Base-by-base conservation (phyloP, 1,140 invertebrate species). In the Dendrolimus punctatus region DNA sequence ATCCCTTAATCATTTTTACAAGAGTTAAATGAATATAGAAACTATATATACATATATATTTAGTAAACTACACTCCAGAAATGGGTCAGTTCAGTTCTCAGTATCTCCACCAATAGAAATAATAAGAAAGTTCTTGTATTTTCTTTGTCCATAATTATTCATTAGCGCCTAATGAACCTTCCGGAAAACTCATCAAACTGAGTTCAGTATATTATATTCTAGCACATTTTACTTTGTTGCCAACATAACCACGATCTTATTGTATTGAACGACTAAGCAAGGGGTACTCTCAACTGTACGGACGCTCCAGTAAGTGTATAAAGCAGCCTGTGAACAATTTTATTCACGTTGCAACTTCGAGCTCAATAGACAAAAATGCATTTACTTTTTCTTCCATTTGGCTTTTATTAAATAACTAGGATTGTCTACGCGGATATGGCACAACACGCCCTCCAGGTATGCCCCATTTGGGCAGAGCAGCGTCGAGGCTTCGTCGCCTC, bases 321-420 rank as follows among this genome's bases (percentile, higher is more conserved):
- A 44, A 8, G 48, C 43, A 58, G 42, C 54, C 48, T 58, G 53
- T 58, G 57, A 58, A 43, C 57, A 58, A 58, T 53, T 58, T 54
- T 54, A 54, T 58, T 50, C 52, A 50, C 48, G 37, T n/a, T 46
- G 42, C 48, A 51, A 56, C 43, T 51, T 42, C 55, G 37, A 8
- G 23, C 39, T 39, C 49, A 49, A 56, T 45, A 55, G 9, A 53
- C 50, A 53, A 2, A 23, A 23, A 23, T 23, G 23, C 3, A 23
- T 2, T 23, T 23, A 23, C 23, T 23, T 23, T 23, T 23, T 23
- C 23, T 23, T 23, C 23, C 23, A 23, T 23, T 23, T 23, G 23
- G 3, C n/a, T 23, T 23, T 23, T 23, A 23, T 23, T 23, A 1
- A 23, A 23, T 23, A 23, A 23, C 23, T 23, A 23, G 23, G 3